A percentile compares a stretch with the other conserved stretches of the same genome.
Conservation (phyloP, 2,888 invertebrate genomes). For the Andrena hattorfiana region DNA sequence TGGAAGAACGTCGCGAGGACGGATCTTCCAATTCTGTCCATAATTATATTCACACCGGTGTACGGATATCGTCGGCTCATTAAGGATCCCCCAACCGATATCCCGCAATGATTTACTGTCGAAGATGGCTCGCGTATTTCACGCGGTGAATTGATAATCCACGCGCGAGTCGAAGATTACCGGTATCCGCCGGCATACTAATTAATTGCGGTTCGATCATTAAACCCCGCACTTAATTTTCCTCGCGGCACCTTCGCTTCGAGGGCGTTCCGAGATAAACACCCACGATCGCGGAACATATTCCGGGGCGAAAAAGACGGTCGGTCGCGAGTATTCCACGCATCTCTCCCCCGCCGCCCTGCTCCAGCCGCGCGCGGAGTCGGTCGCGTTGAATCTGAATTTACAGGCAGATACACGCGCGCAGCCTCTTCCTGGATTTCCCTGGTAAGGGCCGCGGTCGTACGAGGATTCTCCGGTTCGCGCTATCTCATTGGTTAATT, state of each 20-base stretch:
- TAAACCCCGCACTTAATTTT: slow-evolving; percentile 60
- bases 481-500: slow-evolving; percentile 81
- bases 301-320: background rate
- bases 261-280: slow-evolving; percentile 42
- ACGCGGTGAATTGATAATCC: slow-evolving; percentile 69
- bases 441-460: slow-evolving; percentile 26
- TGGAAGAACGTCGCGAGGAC: background rate
- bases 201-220: slow-evolving; percentile 71
- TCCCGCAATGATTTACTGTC: slow-evolving; percentile 62
- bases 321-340: background rate
- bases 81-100: slow-evolving; percentile 60
- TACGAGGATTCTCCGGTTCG: slow-evolving; percentile 49
- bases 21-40: slow-evolving; percentile 20
- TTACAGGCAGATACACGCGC: slow-evolving; percentile 17
- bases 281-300: slow-evolving; percentile 33
- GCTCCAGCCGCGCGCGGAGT: background rate
- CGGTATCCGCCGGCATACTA: slow-evolving; percentile 62
- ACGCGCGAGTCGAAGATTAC: slow-evolving; percentile 68
- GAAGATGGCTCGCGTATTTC: slow-evolving; percentile 61
- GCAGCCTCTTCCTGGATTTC: slow-evolving; percentile 37
- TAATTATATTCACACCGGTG: slow-evolving; percentile 42
- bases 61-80: slow-evolving; percentile 67
- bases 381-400: slow-evolving; percentile 39
- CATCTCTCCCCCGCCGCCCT: slow-evolving; percentile 1
- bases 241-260: slow-evolving; percentile 31